These are phyloP conservation scores for Pyrrhia umbra DNA, from an alignment of 2,888 invertebrate genomes.

Conservation along the genomic window DNA sequence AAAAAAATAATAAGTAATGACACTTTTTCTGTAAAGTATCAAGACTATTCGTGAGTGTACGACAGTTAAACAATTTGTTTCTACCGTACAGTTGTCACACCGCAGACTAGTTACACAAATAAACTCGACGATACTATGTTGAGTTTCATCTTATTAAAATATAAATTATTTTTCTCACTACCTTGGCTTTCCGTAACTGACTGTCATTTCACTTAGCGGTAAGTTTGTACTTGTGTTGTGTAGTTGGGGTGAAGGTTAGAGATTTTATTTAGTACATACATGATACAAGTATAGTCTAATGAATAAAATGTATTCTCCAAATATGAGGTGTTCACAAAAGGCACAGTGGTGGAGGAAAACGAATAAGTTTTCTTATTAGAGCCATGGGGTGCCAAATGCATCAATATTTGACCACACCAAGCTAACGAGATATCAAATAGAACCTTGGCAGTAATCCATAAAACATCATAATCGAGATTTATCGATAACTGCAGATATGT, in stretches of 20 bases:
- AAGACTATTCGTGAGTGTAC: constrained; percentile 50
- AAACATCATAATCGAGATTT: constrained; percentile 51
- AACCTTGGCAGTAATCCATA: constrained; percentile 31
- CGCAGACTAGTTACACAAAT: constrained; percentile 81
- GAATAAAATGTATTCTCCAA: too few species aligned
- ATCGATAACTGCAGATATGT: constrained; percentile 44
- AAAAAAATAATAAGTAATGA: neutral
- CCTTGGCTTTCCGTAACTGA: constrained; percentile 42
- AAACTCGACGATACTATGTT: constrained; percentile 64
- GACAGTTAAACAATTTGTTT: constrained; percentile 76
- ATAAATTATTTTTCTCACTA: constrained; percentile 61
- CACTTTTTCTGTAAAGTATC: constrained; percentile 61
- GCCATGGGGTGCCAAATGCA: too few species aligned
- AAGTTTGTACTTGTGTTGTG: constrained; percentile 18
- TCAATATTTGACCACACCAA: neutral
- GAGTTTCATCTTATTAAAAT: constrained; percentile 66
- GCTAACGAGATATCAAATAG: constrained; percentile 32
- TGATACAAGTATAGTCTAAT: too few species aligned
- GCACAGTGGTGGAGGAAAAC: too few species aligned
- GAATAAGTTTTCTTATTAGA: too few species aligned
- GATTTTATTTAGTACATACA: too few species aligned
- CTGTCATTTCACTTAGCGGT: constrained; percentile 51
- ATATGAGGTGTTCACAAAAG: too few species aligned
- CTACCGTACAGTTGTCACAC: constrained; percentile 67
- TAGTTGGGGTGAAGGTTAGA: neutral